Evolutionary conservation across 2,888 invertebrate genomes (phyloP).

Genomic region (Hofmannophila pseudospretella): DNA sequence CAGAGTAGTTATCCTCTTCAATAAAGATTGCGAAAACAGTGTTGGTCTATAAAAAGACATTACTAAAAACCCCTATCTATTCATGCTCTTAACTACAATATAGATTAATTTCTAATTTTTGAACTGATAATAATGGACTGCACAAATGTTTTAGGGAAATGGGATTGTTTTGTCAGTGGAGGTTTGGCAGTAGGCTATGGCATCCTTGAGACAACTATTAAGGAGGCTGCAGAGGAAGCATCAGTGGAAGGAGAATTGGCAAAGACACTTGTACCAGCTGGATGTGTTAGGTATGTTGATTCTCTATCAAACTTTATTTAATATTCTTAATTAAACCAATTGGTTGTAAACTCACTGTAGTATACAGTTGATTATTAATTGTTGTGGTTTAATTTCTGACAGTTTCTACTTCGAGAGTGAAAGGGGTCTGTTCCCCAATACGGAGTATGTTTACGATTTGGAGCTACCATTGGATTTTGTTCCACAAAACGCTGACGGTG

Average conservation of each 20-base stretch:
- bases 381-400: slow-evolving; percentile 23
- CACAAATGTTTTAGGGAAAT: slow-evolving; percentile 84
- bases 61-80: too few relatives aligned
- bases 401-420: slow-evolving; percentile 95
- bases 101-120: too few relatives aligned
- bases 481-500: slow-evolving; percentile 96
- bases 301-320: too few relatives aligned
- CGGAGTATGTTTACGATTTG: slow-evolving; percentile 95
- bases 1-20: too few relatives aligned
- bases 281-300: slow-evolving; percentile 93
- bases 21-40: too few relatives aligned
- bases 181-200: slow-evolving; percentile 93
- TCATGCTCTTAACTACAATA: too few relatives aligned
- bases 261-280: slow-evolving; percentile 85
- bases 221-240: slow-evolving; percentile 97
- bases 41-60: too few relatives aligned
- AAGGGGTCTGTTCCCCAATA: slow-evolving; percentile 95
- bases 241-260: slow-evolving; percentile 89
- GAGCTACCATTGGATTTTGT: slow-evolving; percentile 93
- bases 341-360: too few relatives aligned
- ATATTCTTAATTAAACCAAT: too few relatives aligned
- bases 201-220: slow-evolving; percentile 92
- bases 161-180: slow-evolving; percentile 97
- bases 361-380: too few relatives aligned
- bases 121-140: too few relatives aligned